Evolutionary conservation across 2,888 invertebrate species (phyloP).

Genomic region (Orthosia cruda): DNA sequence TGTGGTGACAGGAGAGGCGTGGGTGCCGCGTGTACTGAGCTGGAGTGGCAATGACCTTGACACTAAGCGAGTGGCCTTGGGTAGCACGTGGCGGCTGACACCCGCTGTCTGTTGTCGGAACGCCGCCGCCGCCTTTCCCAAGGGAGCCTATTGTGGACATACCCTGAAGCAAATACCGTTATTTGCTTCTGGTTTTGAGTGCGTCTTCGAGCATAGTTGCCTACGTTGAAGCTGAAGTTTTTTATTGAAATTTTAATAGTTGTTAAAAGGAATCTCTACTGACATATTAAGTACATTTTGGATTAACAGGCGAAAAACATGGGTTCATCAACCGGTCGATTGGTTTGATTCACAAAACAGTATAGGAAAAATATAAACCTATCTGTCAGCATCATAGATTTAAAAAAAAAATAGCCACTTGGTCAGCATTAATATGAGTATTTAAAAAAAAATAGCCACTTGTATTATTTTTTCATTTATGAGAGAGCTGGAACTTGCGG

Average conservation of each 20-base stretch:
- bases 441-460: background rate
- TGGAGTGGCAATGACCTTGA: slow-evolving; percentile 92
- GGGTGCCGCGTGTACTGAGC: slow-evolving; percentile 91
- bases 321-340: background rate
- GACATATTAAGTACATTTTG: background rate
- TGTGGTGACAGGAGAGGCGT: slow-evolving; percentile 91
- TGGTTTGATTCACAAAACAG: background rate
- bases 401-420: background rate
- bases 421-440: no score
- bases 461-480: background rate
- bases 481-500: background rate
- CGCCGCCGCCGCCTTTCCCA: slow-evolving; percentile 92
- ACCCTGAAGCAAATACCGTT: slow-evolving; percentile 77
- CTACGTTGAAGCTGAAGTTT: background rate
- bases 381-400: background rate
- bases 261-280: background rate
- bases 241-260: background rate
- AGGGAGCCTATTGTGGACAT: slow-evolving; percentile 90
- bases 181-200: slow-evolving; percentile 62
- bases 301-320: background rate
- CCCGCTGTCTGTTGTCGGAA: slow-evolving; percentile 92
- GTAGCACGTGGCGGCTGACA: slow-evolving; percentile 92
- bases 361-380: background rate
- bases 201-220: slow-evolving; percentile 5
- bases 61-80: slow-evolving; percentile 92